A percentile compares a stretch with the other conserved stretches of the same genome.
Conservation (phyloP, 2,888 invertebrate genomes). For the Pediacus dermestoides region DNA sequence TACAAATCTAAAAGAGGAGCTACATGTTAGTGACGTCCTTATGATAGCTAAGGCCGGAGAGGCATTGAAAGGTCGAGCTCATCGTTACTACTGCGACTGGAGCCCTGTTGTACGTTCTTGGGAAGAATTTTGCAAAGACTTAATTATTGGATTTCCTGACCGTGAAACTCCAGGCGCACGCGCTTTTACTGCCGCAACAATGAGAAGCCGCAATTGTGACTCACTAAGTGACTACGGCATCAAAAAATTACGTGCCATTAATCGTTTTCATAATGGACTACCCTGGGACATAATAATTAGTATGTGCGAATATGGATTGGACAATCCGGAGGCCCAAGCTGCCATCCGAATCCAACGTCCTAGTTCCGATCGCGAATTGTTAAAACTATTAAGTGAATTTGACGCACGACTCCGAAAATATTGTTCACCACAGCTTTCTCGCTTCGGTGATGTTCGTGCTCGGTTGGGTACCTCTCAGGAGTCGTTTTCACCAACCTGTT, state of each 20-base stretch:
- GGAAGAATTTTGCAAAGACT: constrained; percentile 20
- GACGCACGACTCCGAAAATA: constrained; percentile 15
- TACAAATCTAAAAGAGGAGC: constrained; percentile 19
- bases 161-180: constrained; percentile 13
- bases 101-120: constrained; percentile 20
- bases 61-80: constrained; percentile 20
- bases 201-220: constrained; percentile 15
- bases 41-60: constrained; percentile 15
- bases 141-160: constrained; percentile 18
- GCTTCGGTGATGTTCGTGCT: too few relatives aligned
- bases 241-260: constrained; percentile 10
- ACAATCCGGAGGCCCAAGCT: constrained; percentile 11
- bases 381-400: constrained; percentile 22
- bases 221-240: constrained; percentile 18
- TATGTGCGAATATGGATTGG: constrained; percentile 18
- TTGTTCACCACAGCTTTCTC: too few relatives aligned
- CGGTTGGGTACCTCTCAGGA: too few relatives aligned
- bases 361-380: constrained; percentile 13
- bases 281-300: constrained; percentile 15
- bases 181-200: constrained; percentile 9
- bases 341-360: constrained; percentile 17
- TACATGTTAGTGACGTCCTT: constrained; percentile 5
- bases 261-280: constrained; percentile 4
- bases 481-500: too few relatives aligned
- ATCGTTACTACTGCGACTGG: constrained; percentile 21